Base-by-base conservation (phyloP, 2,888 invertebrate species). In the Chaetogeoica ovagalla region DNA sequence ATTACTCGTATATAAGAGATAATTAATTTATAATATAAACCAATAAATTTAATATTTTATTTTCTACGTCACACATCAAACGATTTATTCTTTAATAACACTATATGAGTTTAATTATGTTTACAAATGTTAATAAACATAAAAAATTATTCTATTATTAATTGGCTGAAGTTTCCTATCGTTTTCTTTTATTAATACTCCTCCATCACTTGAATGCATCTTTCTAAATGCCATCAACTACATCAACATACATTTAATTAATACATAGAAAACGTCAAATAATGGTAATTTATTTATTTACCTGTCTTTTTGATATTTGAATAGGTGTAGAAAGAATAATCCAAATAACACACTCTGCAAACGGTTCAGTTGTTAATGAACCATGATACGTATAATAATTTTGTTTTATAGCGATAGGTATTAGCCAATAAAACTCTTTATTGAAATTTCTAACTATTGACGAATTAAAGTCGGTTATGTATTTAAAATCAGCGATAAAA, bases 281-380 rank as follows among this genome's bases (percentile, higher is more conserved):
- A 21, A 65, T 17, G 4, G n/a, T 21, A 57, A 69, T 21, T 11
- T 13, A 62, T 48, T 48, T 48, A 48, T 11, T 68, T 52, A 82
- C 82, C 75, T 82, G 83, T 52, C 23, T 39, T 52, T 43, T 57
- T 15, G 82, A 82, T 66, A 82, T 81, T 13, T 3, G n/a, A 52
- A 83, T 55, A 1, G 83, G 82, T 21, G 74, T 81, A 15, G 79
- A 70, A 62, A 82, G 73, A 62, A 83, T 43, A 52, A 83, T 82
- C 83, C 83, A 83, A 60, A 74, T 81, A 17, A 83, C 83, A 81
- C 81, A 81, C 66, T 83, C 79, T 15, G 81, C 48, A 68, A 43
- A 83, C 17, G 83, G 82, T 13, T 21, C 13, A 13, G 83, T 83
- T 13, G 83, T 83, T 13, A 83, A 65, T n/a, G 83, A 83, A 30